Evolutionary conservation across 2,888 invertebrate species (phyloP).

Genomic region (Rosalia funebris): DNA sequence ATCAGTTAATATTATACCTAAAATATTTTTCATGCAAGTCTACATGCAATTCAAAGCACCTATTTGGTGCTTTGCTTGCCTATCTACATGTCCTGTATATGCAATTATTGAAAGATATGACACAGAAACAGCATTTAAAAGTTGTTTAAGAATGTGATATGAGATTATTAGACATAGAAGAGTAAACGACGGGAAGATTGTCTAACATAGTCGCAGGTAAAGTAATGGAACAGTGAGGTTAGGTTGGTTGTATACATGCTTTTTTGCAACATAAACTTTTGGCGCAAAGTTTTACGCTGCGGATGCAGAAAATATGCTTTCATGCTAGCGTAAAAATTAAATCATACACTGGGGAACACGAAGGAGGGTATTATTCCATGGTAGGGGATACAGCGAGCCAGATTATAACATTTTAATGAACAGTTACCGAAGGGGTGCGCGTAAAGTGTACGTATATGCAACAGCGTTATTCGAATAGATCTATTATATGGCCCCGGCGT

Average conservation of each 20-base stretch:
- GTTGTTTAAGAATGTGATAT: no score
- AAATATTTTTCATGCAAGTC: no score
- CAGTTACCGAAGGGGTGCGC: slow-evolving; percentile 2
- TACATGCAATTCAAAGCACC: no score
- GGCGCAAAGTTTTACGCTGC: neutral
- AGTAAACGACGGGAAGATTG: no score
- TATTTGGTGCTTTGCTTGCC: no score
- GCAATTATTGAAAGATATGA: no score
- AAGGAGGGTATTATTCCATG: neutral
- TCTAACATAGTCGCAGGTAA: neutral
- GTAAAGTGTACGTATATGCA: neutral
- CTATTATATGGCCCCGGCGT: slow-evolving; percentile 30
- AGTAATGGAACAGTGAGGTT: slow-evolving; percentile 32
- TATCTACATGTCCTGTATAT: no score
- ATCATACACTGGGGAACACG: neutral
- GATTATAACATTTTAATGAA: slow-evolving; percentile 19
- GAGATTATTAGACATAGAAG: no score
- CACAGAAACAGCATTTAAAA: no score
- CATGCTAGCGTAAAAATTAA: neutral
- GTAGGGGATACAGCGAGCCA: slow-evolving; percentile 18
- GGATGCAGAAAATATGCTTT: neutral
- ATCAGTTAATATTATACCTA: no score
- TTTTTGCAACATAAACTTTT: slow-evolving; percentile 1
- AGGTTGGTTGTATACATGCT: slow-evolving; percentile 18
- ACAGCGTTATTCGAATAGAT: slow-evolving; percentile 5